Conservation (phyloP, 2,888 invertebrate genomes). For the Lepidochrysops patricia region DNA sequence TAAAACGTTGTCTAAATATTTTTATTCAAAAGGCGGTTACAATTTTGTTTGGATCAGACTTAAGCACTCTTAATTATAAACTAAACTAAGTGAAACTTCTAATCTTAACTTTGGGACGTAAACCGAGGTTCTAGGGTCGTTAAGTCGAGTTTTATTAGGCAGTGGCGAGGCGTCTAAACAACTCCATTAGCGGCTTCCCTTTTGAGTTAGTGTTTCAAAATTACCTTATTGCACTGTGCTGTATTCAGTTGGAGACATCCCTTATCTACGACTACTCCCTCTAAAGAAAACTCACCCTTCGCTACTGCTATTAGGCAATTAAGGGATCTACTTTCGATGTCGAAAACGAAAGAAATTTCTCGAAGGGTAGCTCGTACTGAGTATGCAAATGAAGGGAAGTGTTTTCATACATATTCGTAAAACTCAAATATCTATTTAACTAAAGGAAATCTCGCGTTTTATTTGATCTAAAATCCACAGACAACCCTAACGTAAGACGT, state of each 20-base stretch:
- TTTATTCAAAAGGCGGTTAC: too few relatives aligned
- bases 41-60: not conserved
- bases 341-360: not conserved
- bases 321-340: not conserved
- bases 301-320: slow-evolving; percentile 2
- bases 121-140: not conserved
- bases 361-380: not conserved
- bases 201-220: too few relatives aligned
- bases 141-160: not conserved
- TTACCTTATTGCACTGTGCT: too few relatives aligned
- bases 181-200: too few relatives aligned
- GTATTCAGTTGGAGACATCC: too few relatives aligned
- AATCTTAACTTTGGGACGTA: not conserved
- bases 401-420: not conserved
- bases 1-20: too few relatives aligned
- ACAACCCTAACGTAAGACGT: not conserved
- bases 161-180: too few relatives aligned
- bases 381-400: not conserved
- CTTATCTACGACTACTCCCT: too few relatives aligned
- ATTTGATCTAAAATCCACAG: not conserved
- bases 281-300: too few relatives aligned
- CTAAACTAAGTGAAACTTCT: not conserved
- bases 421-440: slow-evolving; percentile 5
- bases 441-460: not conserved
- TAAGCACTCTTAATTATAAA: not conserved